Conservation (phyloP, 2,797 vertebrate species). For the Cirrhinus mrigala region DNA sequence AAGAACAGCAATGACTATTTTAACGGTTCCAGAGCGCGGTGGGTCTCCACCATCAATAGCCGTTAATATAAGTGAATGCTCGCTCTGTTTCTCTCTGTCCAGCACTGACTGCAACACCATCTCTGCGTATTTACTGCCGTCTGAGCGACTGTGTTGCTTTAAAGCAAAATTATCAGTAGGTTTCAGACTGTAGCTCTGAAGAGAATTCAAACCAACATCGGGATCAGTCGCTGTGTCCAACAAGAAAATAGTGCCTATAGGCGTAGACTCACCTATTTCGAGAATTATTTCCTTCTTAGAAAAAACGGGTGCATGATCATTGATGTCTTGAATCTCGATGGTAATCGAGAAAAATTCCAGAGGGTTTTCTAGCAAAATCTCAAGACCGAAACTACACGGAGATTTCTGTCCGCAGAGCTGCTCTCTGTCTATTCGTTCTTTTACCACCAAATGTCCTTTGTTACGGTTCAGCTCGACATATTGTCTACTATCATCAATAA, state of each 20-base stretch:
- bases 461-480: conserved; percentile 82
- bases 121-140: conserved; percentile 73
- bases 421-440: conserved; percentile 80
- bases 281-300: conserved; percentile 68
- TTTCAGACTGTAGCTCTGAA: conserved; percentile 75
- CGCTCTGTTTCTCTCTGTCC: conserved; percentile 70
- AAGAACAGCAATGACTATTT: conserved; percentile 67
- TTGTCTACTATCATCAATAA: conserved; percentile 76
- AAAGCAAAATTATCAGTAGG: conserved; percentile 72
- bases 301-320: conserved; percentile 76
- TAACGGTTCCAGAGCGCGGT: conserved; percentile 69
- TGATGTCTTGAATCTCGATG: conserved; percentile 75
- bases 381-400: conserved; percentile 72
- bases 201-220: conserved; percentile 73
- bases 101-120: conserved; percentile 70
- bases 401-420: conserved; percentile 76
- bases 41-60: conserved; percentile 72
- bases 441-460: conserved; percentile 83
- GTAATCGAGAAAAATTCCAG: conserved; percentile 73
- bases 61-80: conserved; percentile 65
- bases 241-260: conserved; percentile 69
- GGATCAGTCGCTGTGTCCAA: conserved; percentile 75
- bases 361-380: conserved; percentile 75
- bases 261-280: conserved; percentile 72
- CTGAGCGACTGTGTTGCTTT: conserved; percentile 64